phyloP scores from a whole-genome alignment of 2,113 vertebrate genomes.

The Centropus unirufus region DNA sequence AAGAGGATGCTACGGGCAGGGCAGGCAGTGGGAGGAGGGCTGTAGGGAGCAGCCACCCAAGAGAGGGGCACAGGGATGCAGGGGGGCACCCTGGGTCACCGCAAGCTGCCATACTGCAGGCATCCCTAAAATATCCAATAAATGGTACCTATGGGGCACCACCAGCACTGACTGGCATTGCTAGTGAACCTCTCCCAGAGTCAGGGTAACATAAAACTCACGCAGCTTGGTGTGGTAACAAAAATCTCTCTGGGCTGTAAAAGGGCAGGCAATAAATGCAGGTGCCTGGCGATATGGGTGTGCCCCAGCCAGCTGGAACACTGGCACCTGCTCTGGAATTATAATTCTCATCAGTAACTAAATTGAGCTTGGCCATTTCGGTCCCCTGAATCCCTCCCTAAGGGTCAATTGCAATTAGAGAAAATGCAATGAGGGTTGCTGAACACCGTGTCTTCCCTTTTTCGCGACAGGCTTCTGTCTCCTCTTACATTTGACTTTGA shows the following conservation, averaged over 20 bases:
- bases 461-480: background rate
- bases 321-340: background rate
- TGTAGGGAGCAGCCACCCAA: background rate
- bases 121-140: background rate
- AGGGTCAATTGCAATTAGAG: background rate
- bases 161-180: background rate
- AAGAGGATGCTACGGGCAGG: background rate
- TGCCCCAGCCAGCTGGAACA: background rate
- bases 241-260: background rate
- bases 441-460: background rate
- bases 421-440: background rate
- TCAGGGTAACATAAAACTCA: fast-evolving
- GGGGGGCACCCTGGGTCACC: background rate
- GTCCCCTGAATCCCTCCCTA: background rate
- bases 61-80: fast-evolving
- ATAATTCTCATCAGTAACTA: background rate
- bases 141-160: background rate
- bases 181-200: fast-evolving
- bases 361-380: background rate
- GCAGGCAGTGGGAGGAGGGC: background rate
- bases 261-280: background rate
- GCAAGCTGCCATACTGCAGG: background rate
- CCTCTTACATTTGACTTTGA: background rate
- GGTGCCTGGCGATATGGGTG: background rate
- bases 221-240: background rate